Base-by-base conservation (phyloP, 2,888 invertebrate species). In the Platycheirus rosarum region DNA sequence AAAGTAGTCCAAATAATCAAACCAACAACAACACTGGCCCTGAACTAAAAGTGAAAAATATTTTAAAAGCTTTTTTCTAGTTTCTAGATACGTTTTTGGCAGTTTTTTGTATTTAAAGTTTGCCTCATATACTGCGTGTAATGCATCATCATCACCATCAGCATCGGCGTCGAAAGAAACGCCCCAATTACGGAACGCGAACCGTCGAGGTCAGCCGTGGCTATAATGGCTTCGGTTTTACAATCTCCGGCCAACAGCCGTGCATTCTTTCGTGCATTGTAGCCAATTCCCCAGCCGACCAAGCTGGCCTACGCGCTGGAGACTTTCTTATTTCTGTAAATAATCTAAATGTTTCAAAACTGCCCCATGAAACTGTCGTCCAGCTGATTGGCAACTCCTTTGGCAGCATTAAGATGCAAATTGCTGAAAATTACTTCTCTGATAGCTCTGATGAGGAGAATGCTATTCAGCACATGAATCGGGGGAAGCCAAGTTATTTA, bases 191-290 rank as follows among this genome's bases (percentile, higher is more conserved):
- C 88, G 93, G 93, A 7, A 90, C 89, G 7, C 89, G 91, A 14
- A 88, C 89, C 0, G 95, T 98, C 66, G 96, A 98, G 87, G 94
- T 98, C 44, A 93, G 94, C 7, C 92, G 98, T 84, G 97, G 98
- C 2, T 93, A 94, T 77, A 96, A 95, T 87, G 98, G 98, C 7
- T 98, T 97, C 89, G 98, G 98, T n/a, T 98, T 98, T 89, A 98
- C 98, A 18, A 98, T 98, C 88, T 97, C 98, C 1, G 98, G 98
- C 2, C 98, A 98, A 89, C 95, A 97, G 88, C 98, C 98, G 0
- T 98, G 98, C 89, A 96, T 98, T 84, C 93, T 98, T 73, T 97
- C 97, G 62, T 97, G 97, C 87, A 98, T 98, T 86, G 97, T 97
- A 0, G 92, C 93, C 51, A 95, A 95, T 85, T 96, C 96, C 76